phyloP scores from a whole-genome alignment of 1,140 invertebrate species.

The Hylaeus volcanicus region DNA sequence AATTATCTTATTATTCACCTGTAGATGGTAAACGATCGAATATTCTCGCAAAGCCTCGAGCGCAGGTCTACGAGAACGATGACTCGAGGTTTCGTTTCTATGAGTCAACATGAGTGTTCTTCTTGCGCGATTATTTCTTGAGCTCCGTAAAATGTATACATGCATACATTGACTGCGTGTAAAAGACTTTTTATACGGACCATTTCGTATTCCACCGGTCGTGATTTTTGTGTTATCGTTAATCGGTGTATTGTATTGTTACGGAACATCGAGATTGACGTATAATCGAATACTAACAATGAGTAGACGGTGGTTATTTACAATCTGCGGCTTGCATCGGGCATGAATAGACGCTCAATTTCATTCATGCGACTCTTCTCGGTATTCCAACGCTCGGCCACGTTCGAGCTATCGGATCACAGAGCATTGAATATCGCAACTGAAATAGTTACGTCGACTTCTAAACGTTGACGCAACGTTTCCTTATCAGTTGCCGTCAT shows the following conservation, averaged over 20 bases:
- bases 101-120: neutral
- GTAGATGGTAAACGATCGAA: neutral
- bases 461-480: neutral
- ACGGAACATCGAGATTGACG: constrained; percentile 35
- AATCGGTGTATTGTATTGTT: constrained; percentile 7
- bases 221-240: neutral
- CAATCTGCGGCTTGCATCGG: constrained; percentile 66
- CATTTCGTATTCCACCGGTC: neutral
- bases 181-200: neutral
- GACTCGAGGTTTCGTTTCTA: neutral
- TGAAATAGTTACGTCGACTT: constrained; percentile 29
- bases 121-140: neutral
- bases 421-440: constrained; percentile 27
- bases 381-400: constrained; percentile 34
- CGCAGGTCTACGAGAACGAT: neutral
- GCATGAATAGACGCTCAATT: constrained; percentile 63
- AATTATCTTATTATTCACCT: neutral
- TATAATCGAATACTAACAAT: constrained; percentile 55
- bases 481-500: neutral
- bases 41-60: neutral
- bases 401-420: constrained; percentile 30
- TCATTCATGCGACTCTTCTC: constrained; percentile 54
- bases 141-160: neutral
- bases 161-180: neutral
- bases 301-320: constrained; percentile 67